Evolutionary conservation across 2,113 vertebrate species (phyloP), one percentile per base, ranked within the genome.

Genomic region (Cyanoderma ruficeps): DNA sequence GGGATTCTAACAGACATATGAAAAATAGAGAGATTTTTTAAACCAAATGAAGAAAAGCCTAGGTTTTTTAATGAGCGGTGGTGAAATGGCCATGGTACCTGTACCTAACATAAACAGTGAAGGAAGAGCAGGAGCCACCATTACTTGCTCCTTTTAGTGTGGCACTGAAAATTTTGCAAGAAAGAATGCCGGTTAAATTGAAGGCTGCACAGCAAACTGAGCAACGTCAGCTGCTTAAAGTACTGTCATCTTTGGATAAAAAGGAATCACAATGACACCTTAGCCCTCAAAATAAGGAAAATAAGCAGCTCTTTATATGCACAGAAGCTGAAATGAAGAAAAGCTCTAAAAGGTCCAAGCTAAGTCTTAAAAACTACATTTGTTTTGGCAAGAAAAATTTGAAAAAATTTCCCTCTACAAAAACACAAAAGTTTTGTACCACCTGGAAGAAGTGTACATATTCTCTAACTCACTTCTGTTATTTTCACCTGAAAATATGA

Each of bases 1-100:
- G 3, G 7, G 28, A 63, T 53, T 79, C 24, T 82, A 81, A 81
- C 9, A 24, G 3, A 22, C 0, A 0, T 20, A 72, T 9, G 22
- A 71, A 79, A 95, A 79, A 83, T 6, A 2, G 3, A 68, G 9
- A 72, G 78, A 74, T 49, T 5, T 10, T 49, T 67, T 56, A 76
- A 86, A 83, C 3, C 10, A 90, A 49, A 21, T 28, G n/a, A 74
- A 52, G 18, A 64, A 65, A 75, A 50, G 8, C 5, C 18, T 39
- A 30, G 7, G 2, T 27, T 76, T 84, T 67, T 39, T 31, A 64
- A 74, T 9, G 8, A 61, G 41, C 33, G 60, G 9, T 41, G 60
- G 9, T 41, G n/a, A 50, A 83, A 89, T 61, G 35, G 7, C 13
- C 25, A 27, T 6, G 6, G 30, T 41, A 71, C 8, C 13, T 69